Percentiles rank a stretch among this genome's conserved stretches.
Evolutionary conservation across 2,888 invertebrate species (phyloP).

Genomic region (Nephrotoma flavescens): DNA sequence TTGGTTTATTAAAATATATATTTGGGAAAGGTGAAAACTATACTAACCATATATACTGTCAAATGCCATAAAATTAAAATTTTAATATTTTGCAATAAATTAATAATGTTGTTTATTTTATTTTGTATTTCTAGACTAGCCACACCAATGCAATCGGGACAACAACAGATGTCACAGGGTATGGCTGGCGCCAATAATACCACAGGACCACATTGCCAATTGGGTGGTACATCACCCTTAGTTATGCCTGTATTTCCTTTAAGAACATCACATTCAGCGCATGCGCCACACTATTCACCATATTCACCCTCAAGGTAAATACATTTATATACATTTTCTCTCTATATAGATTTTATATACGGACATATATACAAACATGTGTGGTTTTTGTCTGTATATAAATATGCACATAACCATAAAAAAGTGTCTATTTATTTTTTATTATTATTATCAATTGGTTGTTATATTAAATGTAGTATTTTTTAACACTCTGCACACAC

Average conservation of each 20-base stretch:
- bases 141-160: slow-evolving; percentile 24
- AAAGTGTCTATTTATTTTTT: neutral
- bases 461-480: neutral
- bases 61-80: neutral
- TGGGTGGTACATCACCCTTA: slow-evolving; percentile 53
- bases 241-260: slow-evolving; percentile 83
- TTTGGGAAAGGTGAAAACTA: neutral
- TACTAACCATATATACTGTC: neutral
- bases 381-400: neutral
- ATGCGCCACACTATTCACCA: slow-evolving; percentile 71
- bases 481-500: neutral
- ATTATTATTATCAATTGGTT: neutral
- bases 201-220: slow-evolving; percentile 50
- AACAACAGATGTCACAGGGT: slow-evolving; percentile 35
- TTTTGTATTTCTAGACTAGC: slow-evolving; percentile 21
- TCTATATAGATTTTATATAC: neutral
- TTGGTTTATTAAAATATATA: too few relatives aligned
- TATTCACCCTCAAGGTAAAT: slow-evolving; percentile 69
- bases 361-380: neutral
- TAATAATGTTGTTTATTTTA: slow-evolving; percentile 6
- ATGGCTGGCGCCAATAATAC: slow-evolving; percentile 48
- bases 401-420: neutral
- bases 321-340: neutral
- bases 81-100: neutral
- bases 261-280: slow-evolving; percentile 43